Base-by-base conservation (phyloP, 2,888 invertebrate genomes). In the Toxonevra muliebris region DNA sequence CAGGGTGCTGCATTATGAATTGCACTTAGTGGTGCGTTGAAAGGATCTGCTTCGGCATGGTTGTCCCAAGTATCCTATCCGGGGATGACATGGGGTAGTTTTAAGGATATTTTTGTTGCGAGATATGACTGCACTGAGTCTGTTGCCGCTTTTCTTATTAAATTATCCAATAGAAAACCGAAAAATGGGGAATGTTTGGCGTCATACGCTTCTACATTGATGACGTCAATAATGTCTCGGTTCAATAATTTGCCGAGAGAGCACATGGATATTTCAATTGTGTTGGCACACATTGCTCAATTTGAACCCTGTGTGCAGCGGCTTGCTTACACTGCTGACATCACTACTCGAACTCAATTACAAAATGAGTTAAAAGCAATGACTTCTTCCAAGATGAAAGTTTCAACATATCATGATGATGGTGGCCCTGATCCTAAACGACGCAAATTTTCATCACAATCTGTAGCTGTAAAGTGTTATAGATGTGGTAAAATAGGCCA, bases 121-220 rank as follows among this genome's bases (percentile, higher is more conserved):
- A 2, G 30, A 4, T 30, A 4, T 30, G 30, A 30, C 30, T 4
- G 3, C 2, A 7, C 30, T 2, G 30, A 30, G 7, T 4, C 30
- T 2, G 7, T 7, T 2, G 30, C 30, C 7, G 30, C 30, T 4
- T 2, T 7, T 4, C 2, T 30, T 2, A 30, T 30, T 11, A 48
- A 40, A 9, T 12, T 66, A 9, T 40, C 48, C 8, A 30, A 17
- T 19, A 69, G 43, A 12, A 55, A 43, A 40, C 66, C 66, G 50
- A 59, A 58, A 43, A 58, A 69, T n/a, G 57, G 52, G 13, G 66
- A 69, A 52, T 52, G 62, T 40, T 13, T 66, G n/a, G 53, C 62
- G 8, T 40, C 59, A 15, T 69, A 66, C 58, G 55, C 66, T 15
- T 20, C 50, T 12, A 45, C 48, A 5, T 8, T 62, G 17, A 55